Evolutionary conservation across 2,888 invertebrate genomes (phyloP).

Genomic region (Scelioninae gen. 1): DNA sequence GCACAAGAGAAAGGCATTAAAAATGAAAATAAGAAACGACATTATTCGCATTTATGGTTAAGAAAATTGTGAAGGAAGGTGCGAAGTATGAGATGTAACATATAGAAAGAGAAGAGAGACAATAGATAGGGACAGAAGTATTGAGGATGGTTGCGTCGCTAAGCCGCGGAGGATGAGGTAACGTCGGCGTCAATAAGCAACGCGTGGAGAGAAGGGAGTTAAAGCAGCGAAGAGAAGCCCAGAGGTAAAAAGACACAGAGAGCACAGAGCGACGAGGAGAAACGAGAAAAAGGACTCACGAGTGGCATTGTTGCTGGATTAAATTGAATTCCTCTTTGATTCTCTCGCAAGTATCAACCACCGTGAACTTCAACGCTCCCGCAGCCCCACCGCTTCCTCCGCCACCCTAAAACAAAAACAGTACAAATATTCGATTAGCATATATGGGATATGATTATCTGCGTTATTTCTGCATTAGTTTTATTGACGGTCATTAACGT

Average conservation of each 20-base stretch:
- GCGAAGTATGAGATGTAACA: conserved; percentile 45
- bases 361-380: too few species aligned
- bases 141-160: conserved; percentile 64
- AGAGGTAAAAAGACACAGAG: too few species aligned
- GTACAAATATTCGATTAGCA: conserved; percentile 79
- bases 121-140: conserved; percentile 34
- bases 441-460: conserved; percentile 69
- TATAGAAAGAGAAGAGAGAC: conserved; percentile 20
- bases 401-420: conserved; percentile 81
- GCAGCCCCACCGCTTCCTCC: too few species aligned
- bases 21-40: conserved; percentile 48
- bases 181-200: conserved; percentile 74
- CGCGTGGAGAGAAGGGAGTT: conserved; percentile 70
- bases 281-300: too few species aligned
- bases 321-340: too few species aligned
- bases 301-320: too few species aligned
- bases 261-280: too few species aligned
- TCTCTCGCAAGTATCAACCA: too few species aligned
- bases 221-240: conserved; percentile 58
- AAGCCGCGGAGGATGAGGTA: conserved; percentile 53
- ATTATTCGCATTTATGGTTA: conserved; percentile 47
- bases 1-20: conserved; percentile 22
- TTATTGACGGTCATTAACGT: conserved; percentile 45
- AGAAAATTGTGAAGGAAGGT: conserved; percentile 51
- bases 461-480: conserved; percentile 35